phyloP scores from a whole-genome alignment of 2,888 invertebrate genomes.

The Keiferia lycopersicella region DNA sequence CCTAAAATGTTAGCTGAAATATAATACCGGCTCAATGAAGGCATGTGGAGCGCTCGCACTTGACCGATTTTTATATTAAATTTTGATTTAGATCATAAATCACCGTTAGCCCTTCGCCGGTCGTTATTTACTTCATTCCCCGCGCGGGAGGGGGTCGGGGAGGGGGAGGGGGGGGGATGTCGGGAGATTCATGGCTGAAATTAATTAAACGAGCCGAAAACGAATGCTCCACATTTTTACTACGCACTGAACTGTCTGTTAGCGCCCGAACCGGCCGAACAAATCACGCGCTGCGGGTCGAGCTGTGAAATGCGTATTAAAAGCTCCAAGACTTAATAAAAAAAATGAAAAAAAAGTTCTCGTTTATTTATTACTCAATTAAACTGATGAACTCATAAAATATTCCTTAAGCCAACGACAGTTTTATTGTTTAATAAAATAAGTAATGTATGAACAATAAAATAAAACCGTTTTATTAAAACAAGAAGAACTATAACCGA shows the following conservation, averaged over 20 bases:
- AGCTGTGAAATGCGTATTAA: not conserved
- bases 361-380: not conserved
- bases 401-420: not conserved
- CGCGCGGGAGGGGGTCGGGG: not conserved
- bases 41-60: constrained; percentile 1
- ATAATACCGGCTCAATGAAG: not conserved
- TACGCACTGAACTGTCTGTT: constrained; percentile 4
- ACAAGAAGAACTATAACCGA: too few relatives aligned
- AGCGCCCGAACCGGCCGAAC: not conserved
- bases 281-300: not conserved
- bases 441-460: too few relatives aligned
- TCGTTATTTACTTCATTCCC: constrained; percentile 3
- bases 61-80: constrained; percentile 22
- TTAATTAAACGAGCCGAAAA: constrained; percentile 18
- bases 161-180: not conserved
- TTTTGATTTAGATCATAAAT: constrained; percentile 21
- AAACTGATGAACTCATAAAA: not conserved
- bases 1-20: not conserved
- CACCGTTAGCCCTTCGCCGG: constrained; percentile 14
- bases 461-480: constrained; percentile 3
- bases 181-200: constrained; percentile 19
- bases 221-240: constrained; percentile 15
- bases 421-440: not conserved
- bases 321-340: not conserved
- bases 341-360: not conserved